phyloP scores from a whole-genome alignment of 2,113 vertebrate species.

The Daubentonia madagascariensis region DNA sequence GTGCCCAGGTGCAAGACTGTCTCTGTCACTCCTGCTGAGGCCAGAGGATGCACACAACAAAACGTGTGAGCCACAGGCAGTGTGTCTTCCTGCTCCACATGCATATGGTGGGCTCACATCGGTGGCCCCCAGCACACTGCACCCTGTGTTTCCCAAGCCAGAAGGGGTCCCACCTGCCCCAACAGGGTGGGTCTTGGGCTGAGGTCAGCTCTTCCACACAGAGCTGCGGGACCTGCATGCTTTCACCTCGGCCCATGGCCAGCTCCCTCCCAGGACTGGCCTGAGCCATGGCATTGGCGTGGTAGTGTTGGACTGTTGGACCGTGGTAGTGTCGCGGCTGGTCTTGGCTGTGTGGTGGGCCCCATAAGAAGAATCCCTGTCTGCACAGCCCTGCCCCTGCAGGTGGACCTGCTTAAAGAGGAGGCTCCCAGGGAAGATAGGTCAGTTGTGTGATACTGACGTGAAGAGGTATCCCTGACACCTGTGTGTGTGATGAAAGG shows the following conservation, averaged over 20 bases:
- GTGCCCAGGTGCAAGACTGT: not conserved
- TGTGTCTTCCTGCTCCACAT: too few species aligned
- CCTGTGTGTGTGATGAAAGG: too few species aligned
- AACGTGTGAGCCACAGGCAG: not conserved
- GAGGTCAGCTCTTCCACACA: not conserved
- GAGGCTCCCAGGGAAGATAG: not conserved
- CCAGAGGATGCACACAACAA: not conserved
- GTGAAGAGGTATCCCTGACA: not conserved
- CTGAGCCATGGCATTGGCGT: not conserved
- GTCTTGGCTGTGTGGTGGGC: not conserved
- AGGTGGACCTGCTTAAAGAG: not conserved
- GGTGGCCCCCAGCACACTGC: not conserved
- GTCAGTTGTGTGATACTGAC: not conserved
- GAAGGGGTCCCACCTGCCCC: not conserved
- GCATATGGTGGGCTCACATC: not conserved
- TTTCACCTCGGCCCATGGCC: not conserved
- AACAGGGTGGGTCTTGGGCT: not conserved
- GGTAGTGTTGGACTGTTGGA: not conserved
- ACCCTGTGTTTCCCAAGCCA: not conserved
- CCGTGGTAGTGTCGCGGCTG: fast-evolving
- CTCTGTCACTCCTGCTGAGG: not conserved
- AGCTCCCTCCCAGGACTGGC: not conserved
- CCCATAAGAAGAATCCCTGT: not conserved
- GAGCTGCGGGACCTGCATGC: not conserved
- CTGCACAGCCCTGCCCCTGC: not conserved